Evolutionary conservation across 1,140 invertebrate genomes (phyloP), one percentile per base, ranked within the genome.

Genomic region (Vanessa tameamea): DNA sequence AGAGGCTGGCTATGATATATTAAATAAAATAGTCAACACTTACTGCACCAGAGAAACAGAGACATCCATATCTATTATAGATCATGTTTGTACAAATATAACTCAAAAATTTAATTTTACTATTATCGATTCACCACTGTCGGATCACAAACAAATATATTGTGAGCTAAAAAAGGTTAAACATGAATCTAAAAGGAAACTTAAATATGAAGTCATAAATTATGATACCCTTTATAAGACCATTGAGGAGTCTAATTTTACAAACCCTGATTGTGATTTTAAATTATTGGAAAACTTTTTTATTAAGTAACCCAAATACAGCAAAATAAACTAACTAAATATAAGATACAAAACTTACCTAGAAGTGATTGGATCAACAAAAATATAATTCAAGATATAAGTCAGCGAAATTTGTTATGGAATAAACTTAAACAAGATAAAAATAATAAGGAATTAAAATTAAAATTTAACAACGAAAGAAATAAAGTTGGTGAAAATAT

Each of bases 61-160:
- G 16, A 47, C 57, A 59, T 26, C 20, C 20, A 59, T 13, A 59
- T 26, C 20, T 31, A 59, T 59, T 43, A 43, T 64, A 47, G 63
- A 64, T 47, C 63, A 64, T 64, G 43, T 64, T 14, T 64, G 63
- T 64, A 64, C 63, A 43, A 64, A 64, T 64, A 37, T 64, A 64
- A 47, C 31, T 47, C 63, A 64, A 37, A 43, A 37, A 43, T 64
- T 64, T 64, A 37, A 64, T 47, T 47, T 64, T 43, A 47, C 63
- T 47, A 43, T 64, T 16, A 64, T 64, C 43, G 63, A 64, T 64
- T 64, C 43, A 64, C 31, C 63, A 43, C 43, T 64, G 63, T 64
- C 63, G n/a, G 57, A 59, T 59, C 57, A 59, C 26, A 59, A 59
- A 26, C 57, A 59, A 59, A 59, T 59, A 59, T 59, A 59, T 59